A percentile compares a stretch with the other conserved stretches of the same genome.
Evolutionary conservation across 2,888 invertebrate genomes (phyloP).

Genomic region (Anthophora plumipes): DNA sequence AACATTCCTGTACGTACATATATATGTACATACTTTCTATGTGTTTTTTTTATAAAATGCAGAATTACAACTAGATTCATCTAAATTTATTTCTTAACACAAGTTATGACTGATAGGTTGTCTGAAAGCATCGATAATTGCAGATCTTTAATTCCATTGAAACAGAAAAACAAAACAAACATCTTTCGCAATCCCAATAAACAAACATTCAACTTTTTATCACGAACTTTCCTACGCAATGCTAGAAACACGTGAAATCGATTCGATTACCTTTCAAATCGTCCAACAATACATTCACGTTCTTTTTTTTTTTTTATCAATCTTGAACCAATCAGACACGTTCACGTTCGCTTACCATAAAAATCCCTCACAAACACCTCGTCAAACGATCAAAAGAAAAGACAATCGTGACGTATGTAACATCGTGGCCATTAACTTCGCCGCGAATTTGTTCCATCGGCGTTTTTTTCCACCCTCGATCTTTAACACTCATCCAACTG

Average conservation of each 20-base stretch:
- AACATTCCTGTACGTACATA: not conserved
- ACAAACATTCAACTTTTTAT: too few species aligned
- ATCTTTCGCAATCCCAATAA: not conserved
- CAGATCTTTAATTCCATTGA: too few species aligned
- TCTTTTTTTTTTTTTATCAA: not conserved
- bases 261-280: too few species aligned
- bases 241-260: too few species aligned
- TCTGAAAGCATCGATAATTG: too few species aligned
- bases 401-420: not conserved
- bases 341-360: too few species aligned
- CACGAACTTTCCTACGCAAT: too few species aligned
- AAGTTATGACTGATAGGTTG: too few species aligned
- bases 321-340: not conserved
- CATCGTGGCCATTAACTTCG: not conserved
- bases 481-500: conserved; percentile 15
- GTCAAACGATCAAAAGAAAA: not conserved
- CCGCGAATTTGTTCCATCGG: conserved; percentile 27
- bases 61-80: not conserved
- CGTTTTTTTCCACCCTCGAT: conserved; percentile 1
- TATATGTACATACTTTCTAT: not conserved
- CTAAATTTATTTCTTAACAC: too few species aligned
- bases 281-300: too few species aligned
- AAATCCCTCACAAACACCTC: too few species aligned
- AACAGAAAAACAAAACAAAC: too few species aligned
- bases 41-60: not conserved